Evolutionary conservation across 2,797 vertebrate genomes (phyloP), one percentile per base, ranked within the genome.

Genomic region (Hozukius guyotensis): DNA sequence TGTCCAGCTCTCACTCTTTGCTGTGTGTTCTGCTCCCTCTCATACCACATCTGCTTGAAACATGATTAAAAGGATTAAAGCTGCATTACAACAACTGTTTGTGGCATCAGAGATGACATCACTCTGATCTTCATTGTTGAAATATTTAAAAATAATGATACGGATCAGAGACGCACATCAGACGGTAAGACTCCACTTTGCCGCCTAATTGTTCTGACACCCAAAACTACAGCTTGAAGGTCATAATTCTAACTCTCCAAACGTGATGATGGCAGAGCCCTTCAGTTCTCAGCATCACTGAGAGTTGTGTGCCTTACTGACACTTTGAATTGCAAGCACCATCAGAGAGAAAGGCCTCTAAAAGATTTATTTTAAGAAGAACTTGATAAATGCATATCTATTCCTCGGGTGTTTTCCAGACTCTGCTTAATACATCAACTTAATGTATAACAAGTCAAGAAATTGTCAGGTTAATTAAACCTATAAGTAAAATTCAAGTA

Each of bases 31-130:
- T 76, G 32, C 29, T 83, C 38, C 6, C 25, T 77, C 72, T 83
- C 74, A 55, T 66, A 68, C 69, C 67, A 70, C 72, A 79, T 84
- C 85, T 84, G 87, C 80, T 69, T 59, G 46, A 4, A 80, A 72
- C 77, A 38, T 12, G 77, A 87, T 90, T 87, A 80, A 32, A 85
- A 66, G 73, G 71, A 83, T 87, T 84, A 85, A 83, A 84, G 49
- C 76, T 53, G 76, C 18, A 62, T 73, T 84, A 75, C 73, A 67
- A 46, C 55, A 66, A 66, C 60, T 87, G 71, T 80, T 59, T 20
- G 29, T 25, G 22, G 27, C 56, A 29, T 81, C 49, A 38, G 22
- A 74, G 32, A 56, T 80, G 53, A 79, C 67, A 73, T 83, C 72
- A 69, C 16, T 72, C 38, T 68, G 56, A 77, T 8, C 10, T 59